Evolutionary conservation across 2,888 invertebrate species (phyloP), one percentile per base, ranked within the genome.

Genomic region (Aleiodes testaceus): DNA sequence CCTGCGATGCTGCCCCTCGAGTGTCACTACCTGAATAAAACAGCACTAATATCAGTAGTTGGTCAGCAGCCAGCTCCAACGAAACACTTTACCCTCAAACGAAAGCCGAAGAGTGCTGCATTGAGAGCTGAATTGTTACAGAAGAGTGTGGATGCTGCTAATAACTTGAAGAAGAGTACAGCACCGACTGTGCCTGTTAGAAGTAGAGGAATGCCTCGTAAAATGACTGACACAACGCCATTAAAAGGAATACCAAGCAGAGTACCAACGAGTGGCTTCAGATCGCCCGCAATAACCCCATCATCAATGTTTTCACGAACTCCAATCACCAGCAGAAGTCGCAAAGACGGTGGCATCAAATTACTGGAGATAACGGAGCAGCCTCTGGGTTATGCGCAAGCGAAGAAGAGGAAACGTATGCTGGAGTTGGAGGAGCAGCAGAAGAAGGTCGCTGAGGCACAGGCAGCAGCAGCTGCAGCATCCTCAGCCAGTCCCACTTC

Each of bases 171-270:
- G 89, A 96, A 97, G 85, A 92, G 93, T 5, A 93, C 94, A 66
- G 95, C 96, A 0, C 95, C 96, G 0, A 95, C 96, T 0, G 95
- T 98, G 79, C 92, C 92, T 7, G 89, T 92, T 3, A 88, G 92
- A 80, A 90, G 91, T 52, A 87, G 92, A 79, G 92, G 92, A 79
- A 91, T 92, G 90, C 97, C 97, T 0, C 92, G 97, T 80, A 97
- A 97, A 90, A 97, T 98, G 96, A 97, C 97, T 80, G 97, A 98
- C 84, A 95, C 96, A 96, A 96, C 97, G 1, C 97, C 98, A 0
- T 88, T 97, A 44, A 97, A 96, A 84, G 97, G 97, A 0, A 93
- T 98, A 76, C 97, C 97, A 1, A 95, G 95, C 59, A 91, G 95
- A 81, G 91, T 92, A 68, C 92, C 93, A 16, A 89, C 91, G 1